Evolutionary conservation across 2,888 invertebrate species (phyloP), one percentile per base, ranked within the genome.

Genomic region (Erpobdella octoculata): DNA sequence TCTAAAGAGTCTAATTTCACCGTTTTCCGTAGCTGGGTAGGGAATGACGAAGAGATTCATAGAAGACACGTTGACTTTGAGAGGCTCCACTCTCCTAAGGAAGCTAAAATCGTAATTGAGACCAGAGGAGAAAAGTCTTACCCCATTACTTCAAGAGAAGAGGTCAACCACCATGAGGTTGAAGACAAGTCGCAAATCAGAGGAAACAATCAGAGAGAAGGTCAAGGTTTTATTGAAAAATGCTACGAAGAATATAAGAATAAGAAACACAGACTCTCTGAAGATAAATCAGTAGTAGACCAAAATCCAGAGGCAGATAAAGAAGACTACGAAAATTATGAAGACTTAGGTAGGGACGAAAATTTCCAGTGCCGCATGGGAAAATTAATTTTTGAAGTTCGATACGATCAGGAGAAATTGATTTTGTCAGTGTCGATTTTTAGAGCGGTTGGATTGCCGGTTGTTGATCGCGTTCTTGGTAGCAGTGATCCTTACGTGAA

Each of bases 401-500:
- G 91, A 75, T 95, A 93, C 84, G 89, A 92, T 79, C 88, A 89
- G 76, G 93, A 93, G 81, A 91, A 93, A 81, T 91, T 89, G 78
- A 92, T 93, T 0, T 85, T 96, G 78, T 89, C 92, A 78, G 93
- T 96, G 28, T 93, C 91, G 0, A 92, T 96, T 78, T 89, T 93
- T 48, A 90, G 91, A 62, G 94, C 94, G 84, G 89, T 89, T 76
- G 91, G 91, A 48, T 85, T 96, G 65, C 94, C 94, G 0, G 90
- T 79, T 48, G 89, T 91, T 79, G 91, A 92, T 81, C 89, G 89
- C 0, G 88, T 87, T 76, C 86, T 90, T 9, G 90, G 90, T 0
- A 91, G 91, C 9, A 89, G 89, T 78, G 97, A 98, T 86, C 97
- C 97, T 0, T 98, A 98, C 84, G 94, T 98, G 46, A 98, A 98